Conservation (phyloP, 2,113 vertebrate genomes). For the Lophochroa leadbeateri region DNA sequence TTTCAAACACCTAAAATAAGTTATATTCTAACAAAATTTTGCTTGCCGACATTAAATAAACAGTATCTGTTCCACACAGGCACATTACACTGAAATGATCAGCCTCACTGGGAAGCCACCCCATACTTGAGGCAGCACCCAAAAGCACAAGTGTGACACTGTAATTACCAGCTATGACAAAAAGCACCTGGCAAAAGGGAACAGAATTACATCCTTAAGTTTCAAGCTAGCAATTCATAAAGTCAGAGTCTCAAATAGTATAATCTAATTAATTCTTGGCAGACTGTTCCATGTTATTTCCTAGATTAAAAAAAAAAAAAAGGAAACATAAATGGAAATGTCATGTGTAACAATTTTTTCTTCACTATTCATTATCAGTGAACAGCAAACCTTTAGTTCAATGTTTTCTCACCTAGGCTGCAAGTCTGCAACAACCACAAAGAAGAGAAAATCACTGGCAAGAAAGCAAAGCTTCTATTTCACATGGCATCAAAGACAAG, state of each 20-base stretch:
- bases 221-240: not conserved
- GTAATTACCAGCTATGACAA: not conserved
- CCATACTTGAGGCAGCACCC: not conserved
- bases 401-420: not conserved
- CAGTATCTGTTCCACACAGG: not conserved
- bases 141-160: not conserved
- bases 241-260: not conserved
- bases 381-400: not conserved
- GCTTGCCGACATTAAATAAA: not conserved
- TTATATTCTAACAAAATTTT: not conserved
- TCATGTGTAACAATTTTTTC: rapidly evolving
- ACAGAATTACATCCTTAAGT: not conserved
- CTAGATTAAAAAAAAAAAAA: not conserved
- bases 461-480: not conserved
- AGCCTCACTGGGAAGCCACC: not conserved
- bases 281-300: not conserved
- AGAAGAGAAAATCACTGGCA: not conserved
- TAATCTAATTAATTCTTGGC: not conserved
- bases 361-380: not conserved
- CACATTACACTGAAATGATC: not conserved
- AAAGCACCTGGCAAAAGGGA: not conserved
- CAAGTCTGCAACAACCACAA: not conserved
- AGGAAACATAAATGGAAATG: not conserved
- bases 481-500: not conserved
- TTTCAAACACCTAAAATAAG: not conserved